phyloP scores from a whole-genome alignment of 2,113 vertebrate genomes.

The Ciconia boyciana region DNA sequence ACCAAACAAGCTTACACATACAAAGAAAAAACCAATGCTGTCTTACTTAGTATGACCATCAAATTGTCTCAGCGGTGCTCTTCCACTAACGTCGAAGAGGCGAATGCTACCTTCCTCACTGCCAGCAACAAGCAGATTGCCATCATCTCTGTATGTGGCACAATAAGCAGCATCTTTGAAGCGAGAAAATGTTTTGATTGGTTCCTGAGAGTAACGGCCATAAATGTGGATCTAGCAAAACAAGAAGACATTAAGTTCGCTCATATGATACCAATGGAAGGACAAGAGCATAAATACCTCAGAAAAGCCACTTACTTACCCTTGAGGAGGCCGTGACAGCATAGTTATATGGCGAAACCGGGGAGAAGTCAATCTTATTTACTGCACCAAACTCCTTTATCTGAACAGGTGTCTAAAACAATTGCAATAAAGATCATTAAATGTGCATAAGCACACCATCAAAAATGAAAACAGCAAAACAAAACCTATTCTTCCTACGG shows the following conservation, averaged over 20 bases:
- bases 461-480: not conserved
- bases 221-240: conserved; percentile 89
- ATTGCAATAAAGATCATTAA: not conserved
- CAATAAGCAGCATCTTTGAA: conserved; percentile 91
- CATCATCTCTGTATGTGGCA: conserved; percentile 88
- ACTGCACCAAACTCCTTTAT: conserved; percentile 96
- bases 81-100: conserved; percentile 87
- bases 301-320: conserved; percentile 75
- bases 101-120: conserved; percentile 86
- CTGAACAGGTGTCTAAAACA: conserved; percentile 86
- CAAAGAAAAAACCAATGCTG: accelerated
- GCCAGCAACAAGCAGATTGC: conserved; percentile 88
- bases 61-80: conserved; percentile 86
- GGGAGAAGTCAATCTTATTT: conserved; percentile 89
- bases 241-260: accelerated
- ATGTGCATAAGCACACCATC: accelerated
- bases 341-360: conserved; percentile 84
- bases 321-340: conserved; percentile 94
- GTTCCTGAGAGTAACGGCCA: conserved; percentile 89
- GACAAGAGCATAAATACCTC: accelerated
- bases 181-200: conserved; percentile 87
- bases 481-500: accelerated
- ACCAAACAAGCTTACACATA: not conserved
- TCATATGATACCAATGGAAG: not conserved
- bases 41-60: conserved; percentile 90